Evolutionary conservation across 2,113 vertebrate species (phyloP), one percentile per base, ranked within the genome.

Genomic region (Microcebus tavaratra): DNA sequence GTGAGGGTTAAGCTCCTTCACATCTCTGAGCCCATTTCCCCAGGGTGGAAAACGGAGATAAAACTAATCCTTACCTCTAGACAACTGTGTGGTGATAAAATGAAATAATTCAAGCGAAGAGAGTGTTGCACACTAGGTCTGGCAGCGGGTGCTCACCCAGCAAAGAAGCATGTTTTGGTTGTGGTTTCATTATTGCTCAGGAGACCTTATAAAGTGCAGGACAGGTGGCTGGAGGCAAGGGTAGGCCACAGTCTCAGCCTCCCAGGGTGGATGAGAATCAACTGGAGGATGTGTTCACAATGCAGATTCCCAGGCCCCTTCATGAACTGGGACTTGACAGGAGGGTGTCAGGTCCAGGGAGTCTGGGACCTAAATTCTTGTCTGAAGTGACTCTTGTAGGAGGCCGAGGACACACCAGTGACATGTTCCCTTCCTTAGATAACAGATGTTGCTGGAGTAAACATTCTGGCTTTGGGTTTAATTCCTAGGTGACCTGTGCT

Each of bases 21-120:
- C 29, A 27, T 81, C 78, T 86, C 78, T 36, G 73, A 86, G 90
- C 72, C 65, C 88, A n/a, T 85, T 84, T 95, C n/a, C 48, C 67
- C 2, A 2, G 59, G 70, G 53, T 75, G 78, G 78, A 59, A 93
- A 91, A 63, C 34, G 18, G 79, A 67, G 55, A n/a, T 61, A 20
- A 73, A 63, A 73, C n/a, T 45, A 45, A 34, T 83, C 27, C 42
- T 50, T 55, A 25, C 42, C 25, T 72, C 7, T 45, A 76, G 87
- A 80, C 45, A 70, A 13, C 75, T 84, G 45, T 59, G 39, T 81
- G 82, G 86, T 31, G 50, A 34, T 88, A 53, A 83, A 85, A 84
- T 87, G 50, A 80, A 63, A 31, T 50, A 11, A 27, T n/a, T 61
- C 59, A 63, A 42, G 36, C 29, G 45, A 72, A 80, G 68, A 82